A percentile compares a stretch with the other conserved stretches of the same genome.
phyloP scores from a whole-genome alignment of 53 echinoderm and acorn worm species.

The Mesocentrotus franciscanus region DNA sequence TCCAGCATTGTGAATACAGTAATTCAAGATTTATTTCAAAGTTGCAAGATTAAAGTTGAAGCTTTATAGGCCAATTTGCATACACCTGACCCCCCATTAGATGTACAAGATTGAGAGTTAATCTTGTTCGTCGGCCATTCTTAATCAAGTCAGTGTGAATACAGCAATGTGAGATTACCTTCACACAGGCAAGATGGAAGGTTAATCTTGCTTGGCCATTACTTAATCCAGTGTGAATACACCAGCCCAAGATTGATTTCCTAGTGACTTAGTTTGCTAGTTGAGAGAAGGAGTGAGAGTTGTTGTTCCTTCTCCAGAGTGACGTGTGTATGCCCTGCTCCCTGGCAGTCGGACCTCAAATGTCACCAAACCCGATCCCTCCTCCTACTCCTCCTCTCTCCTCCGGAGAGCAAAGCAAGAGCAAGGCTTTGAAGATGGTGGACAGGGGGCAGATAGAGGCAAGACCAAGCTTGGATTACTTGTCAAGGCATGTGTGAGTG shows the following conservation, averaged over 20 bases:
- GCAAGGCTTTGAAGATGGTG: constrained; percentile 34
- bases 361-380: constrained; percentile 28
- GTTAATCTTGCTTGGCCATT: neutral
- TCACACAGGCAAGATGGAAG: neutral
- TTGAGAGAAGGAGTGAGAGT: constrained; percentile 22
- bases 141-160: neutral
- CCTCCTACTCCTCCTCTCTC: neutral
- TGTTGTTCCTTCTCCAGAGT: constrained; percentile 50
- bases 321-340: constrained; percentile 37
- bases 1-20: neutral
- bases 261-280: constrained; percentile 12
- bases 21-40: neutral
- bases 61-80: neutral
- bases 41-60: neutral
- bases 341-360: constrained; percentile 21
- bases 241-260: constrained; percentile 32
- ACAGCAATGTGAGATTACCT: neutral
- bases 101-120: neutral
- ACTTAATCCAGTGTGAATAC: constrained; percentile 32
- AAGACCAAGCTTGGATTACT: constrained; percentile 31
- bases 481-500: constrained; percentile 48
- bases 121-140: neutral
- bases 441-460: neutral
- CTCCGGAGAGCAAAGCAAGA: neutral
- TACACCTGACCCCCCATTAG: no score